Conservation (phyloP, 2,797 vertebrate species). For the Intellagama lesueurii region DNA sequence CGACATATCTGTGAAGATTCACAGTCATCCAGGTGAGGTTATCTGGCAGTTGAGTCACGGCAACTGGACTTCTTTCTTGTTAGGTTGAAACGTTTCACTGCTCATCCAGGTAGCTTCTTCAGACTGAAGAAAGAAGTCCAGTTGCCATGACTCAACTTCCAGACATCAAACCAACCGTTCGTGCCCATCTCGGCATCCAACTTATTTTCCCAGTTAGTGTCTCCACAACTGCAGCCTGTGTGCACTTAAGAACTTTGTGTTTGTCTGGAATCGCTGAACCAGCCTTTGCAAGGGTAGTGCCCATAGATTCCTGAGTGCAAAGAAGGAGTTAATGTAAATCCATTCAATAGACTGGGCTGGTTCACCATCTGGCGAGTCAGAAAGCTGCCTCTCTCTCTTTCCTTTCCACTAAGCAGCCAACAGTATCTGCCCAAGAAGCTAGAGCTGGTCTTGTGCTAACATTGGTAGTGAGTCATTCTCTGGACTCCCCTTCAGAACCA, state of each 20-base stretch:
- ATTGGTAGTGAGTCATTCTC: neutral
- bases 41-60: too few species aligned
- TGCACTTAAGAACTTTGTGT: neutral
- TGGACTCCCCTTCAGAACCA: slow-evolving; percentile 7
- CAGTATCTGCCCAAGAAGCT: neutral
- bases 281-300: neutral
- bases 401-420: neutral
- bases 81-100: too few species aligned
- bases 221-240: neutral
- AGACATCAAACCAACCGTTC: too few species aligned
- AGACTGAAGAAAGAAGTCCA: too few species aligned
- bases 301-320: neutral
- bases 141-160: too few species aligned
- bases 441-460: neutral
- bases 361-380: neutral
- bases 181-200: too few species aligned
- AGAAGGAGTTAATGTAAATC: slow-evolving; percentile 13
- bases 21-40: too few species aligned
- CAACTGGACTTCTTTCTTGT: too few species aligned
- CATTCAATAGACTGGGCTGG: neutral
- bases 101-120: too few species aligned
- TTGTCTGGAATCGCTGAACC: neutral
- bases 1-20: too few species aligned
- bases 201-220: neutral
- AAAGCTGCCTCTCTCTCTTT: neutral